Evolutionary conservation across 1,140 invertebrate species (phyloP), one percentile per base, ranked within the genome.

Genomic region (Magallana ariakensis): DNA sequence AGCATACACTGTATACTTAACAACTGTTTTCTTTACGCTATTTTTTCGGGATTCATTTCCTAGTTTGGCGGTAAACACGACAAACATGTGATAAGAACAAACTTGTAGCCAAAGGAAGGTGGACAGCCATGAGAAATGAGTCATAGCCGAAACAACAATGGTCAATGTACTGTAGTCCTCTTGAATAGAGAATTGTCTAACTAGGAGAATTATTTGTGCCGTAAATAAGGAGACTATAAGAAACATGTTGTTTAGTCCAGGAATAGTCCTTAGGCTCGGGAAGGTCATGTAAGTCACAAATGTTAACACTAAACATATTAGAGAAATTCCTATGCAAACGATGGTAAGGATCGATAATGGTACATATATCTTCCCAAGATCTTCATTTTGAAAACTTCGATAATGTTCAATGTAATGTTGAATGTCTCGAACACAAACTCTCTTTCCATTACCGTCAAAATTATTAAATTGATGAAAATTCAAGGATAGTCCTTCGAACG

Each of bases 241-340:
- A 26, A 75, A 75, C 66, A 75, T 26, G 66, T 75, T 75, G 10
- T 75, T 75, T 4, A 75, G 66, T 8, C 66, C 66, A 13, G 66
- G 66, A 9, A 75, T 26, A 22, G 66, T 75, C 5, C 66, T 9
- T 26, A 75, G 66, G 13, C 9, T 75, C 22, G 9, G 8, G 13
- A 75, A 75, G 9, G 13, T 26, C 11, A 10, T 13, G 26, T 75
- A 75, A 9, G 66, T 75, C 5, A 26, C 13, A 22, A 75, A 33
- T 33, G 66, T 75, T 75, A 75, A 75, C 15, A 75, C 11, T 4
- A 75, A 22, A 33, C 66, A 75, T 10, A 33, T 11, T 13, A 75
- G 26, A 75, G 66, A 75, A 26, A 75, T 11, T 75, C 66, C 66
- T 13, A 75, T 33, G 15, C 66, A 75, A 22, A 33, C 66, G 33